These are phyloP conservation scores for Parapristionchus giblindavisi DNA, from an alignment of 2,888 invertebrate genomes.

Conservation along the genomic window DNA sequence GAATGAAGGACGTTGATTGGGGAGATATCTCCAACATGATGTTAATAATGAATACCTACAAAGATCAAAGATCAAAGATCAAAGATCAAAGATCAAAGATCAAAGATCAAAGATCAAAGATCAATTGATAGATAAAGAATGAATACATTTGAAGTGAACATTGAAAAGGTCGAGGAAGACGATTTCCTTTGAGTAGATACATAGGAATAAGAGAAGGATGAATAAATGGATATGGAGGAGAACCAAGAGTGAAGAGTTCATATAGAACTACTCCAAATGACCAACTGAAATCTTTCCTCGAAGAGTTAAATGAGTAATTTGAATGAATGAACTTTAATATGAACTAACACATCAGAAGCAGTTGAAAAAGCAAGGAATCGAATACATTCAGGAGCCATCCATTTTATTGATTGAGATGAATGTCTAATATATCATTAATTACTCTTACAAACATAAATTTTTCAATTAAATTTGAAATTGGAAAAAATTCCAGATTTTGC, in stretches of 20 bases:
- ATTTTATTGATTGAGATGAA: constrained; percentile 20
- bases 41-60: constrained; percentile 21
- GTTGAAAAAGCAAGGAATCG: constrained; percentile 20
- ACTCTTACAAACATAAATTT: background rate
- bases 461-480: background rate
- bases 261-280: constrained; percentile 35
- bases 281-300: constrained; percentile 18
- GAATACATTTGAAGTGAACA: constrained; percentile 26
- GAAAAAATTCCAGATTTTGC: background rate
- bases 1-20: constrained; percentile 18
- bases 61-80: background rate
- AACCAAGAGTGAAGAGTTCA: constrained; percentile 29
- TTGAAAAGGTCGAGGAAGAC: constrained; percentile 27
- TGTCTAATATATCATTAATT: constrained; percentile 11
- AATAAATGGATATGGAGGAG: constrained; percentile 29
- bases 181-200: constrained; percentile 33
- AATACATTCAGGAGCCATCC: constrained; percentile 27
- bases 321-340: too few species aligned
- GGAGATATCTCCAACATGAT: constrained; percentile 31
- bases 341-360: constrained; percentile 25
- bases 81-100: background rate
- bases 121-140: too few species aligned
- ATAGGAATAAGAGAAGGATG: constrained; percentile 21
- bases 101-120: background rate
- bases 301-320: background rate